Evolutionary conservation across 2,113 vertebrate genomes (phyloP), one percentile per base, ranked within the genome.

Genomic region (Ptilorrhoa leucosticta): DNA sequence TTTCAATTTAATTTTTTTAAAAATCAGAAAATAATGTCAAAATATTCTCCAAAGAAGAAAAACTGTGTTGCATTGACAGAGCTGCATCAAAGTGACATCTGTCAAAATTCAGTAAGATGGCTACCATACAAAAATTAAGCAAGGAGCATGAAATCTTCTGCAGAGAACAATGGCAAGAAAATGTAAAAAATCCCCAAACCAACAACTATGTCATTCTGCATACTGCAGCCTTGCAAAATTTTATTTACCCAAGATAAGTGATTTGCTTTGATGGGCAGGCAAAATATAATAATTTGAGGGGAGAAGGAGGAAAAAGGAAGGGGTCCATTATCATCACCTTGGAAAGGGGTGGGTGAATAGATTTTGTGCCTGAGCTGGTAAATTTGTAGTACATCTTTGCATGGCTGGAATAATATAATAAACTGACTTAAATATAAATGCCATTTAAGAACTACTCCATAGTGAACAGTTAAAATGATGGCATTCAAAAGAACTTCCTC

Each of bases 231-330:
- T 92, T 93, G 69, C 51, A 93, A 83, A 68, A 83, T 71, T 86
- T 93, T 79, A 70, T 95, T 94, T 94, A 92, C n/a, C 60, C 56
- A 71, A 86, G 44, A 76, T 80, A 47, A 93, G 27, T 90, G 48
- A 95, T 94, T 78, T 94, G 85, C 94, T 96, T 94, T 89, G 66
- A 90, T 84, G 78, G 88, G 76, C 86, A 90, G 80, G 88, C 19
- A 83, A 93, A 90, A 92, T 87, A 93, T 15, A 80, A 88, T 88
- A 35, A 94, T 90, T 83, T 90, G 79, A 63, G 60, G 27, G 54
- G 77, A 86, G 30, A 80, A 33, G 10, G 68, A 57, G 12, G 19
- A 64, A 77, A 79, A 72, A 35, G 42, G 31, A 30, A 12, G 28
- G 31, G 0, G 13, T 78, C 88, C 64, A 89, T 95, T 96, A 76